Conservation (phyloP, 2,113 vertebrate genomes). For the Cinclus cinclus region DNA sequence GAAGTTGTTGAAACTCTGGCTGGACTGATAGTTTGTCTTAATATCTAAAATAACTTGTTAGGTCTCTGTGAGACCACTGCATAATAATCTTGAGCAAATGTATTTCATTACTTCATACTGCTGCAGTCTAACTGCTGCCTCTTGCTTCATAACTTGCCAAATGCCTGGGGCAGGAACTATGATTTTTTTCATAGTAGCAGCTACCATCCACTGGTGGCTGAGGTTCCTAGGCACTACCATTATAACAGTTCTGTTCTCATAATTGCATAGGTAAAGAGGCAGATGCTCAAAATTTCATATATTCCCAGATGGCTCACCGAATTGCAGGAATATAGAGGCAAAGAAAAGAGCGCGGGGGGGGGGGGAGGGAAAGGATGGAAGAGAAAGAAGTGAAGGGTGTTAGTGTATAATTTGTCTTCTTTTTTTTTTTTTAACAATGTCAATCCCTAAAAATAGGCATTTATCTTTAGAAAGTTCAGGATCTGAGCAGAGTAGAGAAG, state of each 20-base stretch:
- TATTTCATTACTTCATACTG: not conserved
- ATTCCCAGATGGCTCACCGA: not conserved
- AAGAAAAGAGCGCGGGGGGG: not conserved
- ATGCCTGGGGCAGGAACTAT: not conserved
- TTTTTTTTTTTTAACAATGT: not conserved
- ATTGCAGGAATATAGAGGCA: not conserved
- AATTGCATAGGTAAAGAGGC: not conserved
- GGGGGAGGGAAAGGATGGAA: not conserved
- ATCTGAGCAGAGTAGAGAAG: not conserved
- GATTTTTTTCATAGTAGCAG: slow-evolving; percentile 32
- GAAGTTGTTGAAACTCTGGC: not conserved
- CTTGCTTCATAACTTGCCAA: slow-evolving; percentile 25
- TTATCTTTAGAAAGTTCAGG: not conserved
- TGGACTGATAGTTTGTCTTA: slow-evolving; percentile 13
- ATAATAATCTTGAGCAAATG: slow-evolving; percentile 10
- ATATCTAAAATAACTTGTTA: not conserved
- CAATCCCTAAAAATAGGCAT: not conserved
- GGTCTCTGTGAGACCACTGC: not conserved
- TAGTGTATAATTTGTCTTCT: not conserved
- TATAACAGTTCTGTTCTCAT: not conserved
- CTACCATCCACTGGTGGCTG: not conserved
- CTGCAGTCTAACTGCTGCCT: not conserved
- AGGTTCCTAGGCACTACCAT: not conserved
- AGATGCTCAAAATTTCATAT: not conserved
- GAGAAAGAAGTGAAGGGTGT: not conserved